Evolutionary conservation across 2,888 invertebrate species (phyloP).

Genomic region (Phortica magna): DNA sequence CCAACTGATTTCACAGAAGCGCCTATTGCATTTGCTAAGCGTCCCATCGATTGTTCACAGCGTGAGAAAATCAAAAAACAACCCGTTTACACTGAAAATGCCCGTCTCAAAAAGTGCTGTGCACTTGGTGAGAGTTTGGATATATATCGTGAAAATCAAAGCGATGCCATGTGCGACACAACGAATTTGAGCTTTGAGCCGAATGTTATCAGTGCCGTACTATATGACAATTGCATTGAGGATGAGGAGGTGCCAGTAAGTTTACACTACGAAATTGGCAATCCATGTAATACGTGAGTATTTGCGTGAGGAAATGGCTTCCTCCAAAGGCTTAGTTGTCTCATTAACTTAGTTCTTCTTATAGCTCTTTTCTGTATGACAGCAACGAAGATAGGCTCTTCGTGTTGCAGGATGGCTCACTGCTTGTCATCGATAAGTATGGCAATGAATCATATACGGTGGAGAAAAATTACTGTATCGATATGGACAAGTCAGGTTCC

Average conservation of each 20-base stretch:
- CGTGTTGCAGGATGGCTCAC: slow-evolving; percentile 75
- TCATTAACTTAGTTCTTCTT: slow-evolving; percentile 13
- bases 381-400: slow-evolving; percentile 68
- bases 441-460: slow-evolving; percentile 72
- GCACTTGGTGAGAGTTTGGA: slow-evolving; percentile 73
- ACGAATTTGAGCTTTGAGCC: slow-evolving; percentile 57
- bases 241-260: slow-evolving; percentile 67
- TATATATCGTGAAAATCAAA: slow-evolving; percentile 65
- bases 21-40: neutral
- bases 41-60: slow-evolving; percentile 69
- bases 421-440: slow-evolving; percentile 71
- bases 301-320: neutral
- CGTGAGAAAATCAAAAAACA: slow-evolving; percentile 64
- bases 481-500: slow-evolving; percentile 70
- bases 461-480: slow-evolving; percentile 74
- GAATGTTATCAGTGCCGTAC: slow-evolving; percentile 67
- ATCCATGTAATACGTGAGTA: slow-evolving; percentile 76
- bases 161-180: slow-evolving; percentile 63
- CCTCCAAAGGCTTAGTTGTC: neutral
- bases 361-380: slow-evolving; percentile 66
- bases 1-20: neutral
- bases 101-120: slow-evolving; percentile 79
- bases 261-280: slow-evolving; percentile 70
- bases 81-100: slow-evolving; percentile 57
- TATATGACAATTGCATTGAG: slow-evolving; percentile 77